Evolutionary conservation across 1,140 invertebrate species (phyloP), one percentile per base, ranked within the genome.

Genomic region (Calephelis virginiensis): DNA sequence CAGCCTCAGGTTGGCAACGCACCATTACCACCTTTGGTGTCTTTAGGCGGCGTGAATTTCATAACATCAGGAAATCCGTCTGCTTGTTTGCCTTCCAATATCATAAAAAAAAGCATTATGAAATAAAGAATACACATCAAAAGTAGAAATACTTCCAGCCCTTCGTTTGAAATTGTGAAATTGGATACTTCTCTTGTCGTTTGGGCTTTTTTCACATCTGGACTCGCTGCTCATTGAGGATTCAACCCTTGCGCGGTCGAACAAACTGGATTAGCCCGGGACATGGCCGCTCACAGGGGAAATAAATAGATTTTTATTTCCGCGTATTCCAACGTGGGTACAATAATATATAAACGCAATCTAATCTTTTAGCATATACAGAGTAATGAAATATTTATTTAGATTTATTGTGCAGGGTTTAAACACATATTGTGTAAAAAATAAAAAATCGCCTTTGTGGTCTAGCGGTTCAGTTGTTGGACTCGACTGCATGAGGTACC

Each of bases 191-290:
- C 53, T 37, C 53, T 59, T 28, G 28, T 38, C 53, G 53, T 59
- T 59, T 72, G 74, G 73, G 78, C 78, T 78, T 75, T 85, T 28
- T 85, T 85, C 81, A 83, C 77, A 82, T 86, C 85, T 84, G 77
- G 80, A 81, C 76, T 80, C 66, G 49, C 66, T 63, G 75, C 85
- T 89, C 84, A 87, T 86, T 89, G 85, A 78, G 76, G 77, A 89
- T 89, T 89, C 86, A 89, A 85, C 85, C 85, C 86, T 85, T 85
- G 86, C 80, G 80, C 86, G 81, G 80, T 82, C 86, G 80, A 77
- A 86, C 85, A 89, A 89, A 89, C 86, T 83, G 82, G 86, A 89
- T 89, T 89, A 89, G 82, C 76, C 65, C 71, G 77, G 83, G 80
- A 88, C 85, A 88, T 85, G 83, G 82, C 81, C 77, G 68, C 72